Conservation (phyloP, 1,140 invertebrate species). For the Microplitis mediator region DNA sequence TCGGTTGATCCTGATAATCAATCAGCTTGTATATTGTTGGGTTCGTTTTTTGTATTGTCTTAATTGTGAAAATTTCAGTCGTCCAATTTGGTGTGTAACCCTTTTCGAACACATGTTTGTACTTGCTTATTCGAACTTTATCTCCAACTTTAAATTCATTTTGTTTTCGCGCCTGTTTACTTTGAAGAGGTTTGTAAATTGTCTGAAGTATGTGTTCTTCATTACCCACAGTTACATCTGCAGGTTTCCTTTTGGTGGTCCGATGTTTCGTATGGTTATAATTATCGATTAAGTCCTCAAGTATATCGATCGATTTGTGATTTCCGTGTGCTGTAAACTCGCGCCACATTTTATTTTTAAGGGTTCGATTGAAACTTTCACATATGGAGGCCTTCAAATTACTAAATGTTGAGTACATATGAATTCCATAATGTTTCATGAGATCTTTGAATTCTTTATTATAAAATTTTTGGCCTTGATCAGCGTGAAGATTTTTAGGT, state of each 20-base stretch:
- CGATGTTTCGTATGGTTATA: constrained; percentile 21
- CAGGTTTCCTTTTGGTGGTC: constrained; percentile 46
- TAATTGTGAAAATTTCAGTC: no score
- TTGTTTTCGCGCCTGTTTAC: neutral
- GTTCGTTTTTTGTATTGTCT: no score
- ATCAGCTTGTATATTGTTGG: no score
- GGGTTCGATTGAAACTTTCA: no score
- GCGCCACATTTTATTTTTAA: constrained; percentile 54
- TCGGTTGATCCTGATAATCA: no score
- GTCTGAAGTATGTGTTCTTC: constrained; percentile 17
- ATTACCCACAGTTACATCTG: constrained; percentile 30
- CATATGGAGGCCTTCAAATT: no score
- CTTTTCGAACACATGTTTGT: neutral
- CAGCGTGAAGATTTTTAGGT: neutral
- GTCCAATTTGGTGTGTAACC: no score
- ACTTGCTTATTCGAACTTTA: neutral
- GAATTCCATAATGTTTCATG: constrained; percentile 3
- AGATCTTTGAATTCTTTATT: neutral
- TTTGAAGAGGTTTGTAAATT: neutral
- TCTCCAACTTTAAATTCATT: neutral
- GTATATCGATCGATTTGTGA: constrained; percentile 30
- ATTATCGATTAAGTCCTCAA: no score
- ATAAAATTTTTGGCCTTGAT: neutral
- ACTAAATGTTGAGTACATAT: no score
- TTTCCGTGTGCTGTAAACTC: constrained; percentile 47